Conservation (phyloP, 2,888 invertebrate species). For the Syritta pipiens region DNA sequence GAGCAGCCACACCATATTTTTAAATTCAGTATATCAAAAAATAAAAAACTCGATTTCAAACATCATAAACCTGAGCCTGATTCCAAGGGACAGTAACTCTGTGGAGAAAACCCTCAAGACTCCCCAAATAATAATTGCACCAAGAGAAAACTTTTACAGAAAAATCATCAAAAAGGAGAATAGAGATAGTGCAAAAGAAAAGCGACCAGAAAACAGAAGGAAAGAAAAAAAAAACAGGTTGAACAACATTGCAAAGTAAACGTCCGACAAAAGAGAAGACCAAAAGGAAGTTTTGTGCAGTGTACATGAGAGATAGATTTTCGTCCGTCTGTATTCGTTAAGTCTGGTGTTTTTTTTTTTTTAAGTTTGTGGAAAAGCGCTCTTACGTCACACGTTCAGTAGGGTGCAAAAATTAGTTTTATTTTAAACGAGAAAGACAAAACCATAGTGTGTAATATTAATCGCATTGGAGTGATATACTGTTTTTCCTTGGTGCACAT, state of each 20-base stretch:
- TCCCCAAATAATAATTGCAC: conserved; percentile 30
- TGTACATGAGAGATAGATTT: conserved; percentile 17
- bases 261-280: conserved; percentile 36
- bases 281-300: conserved; percentile 28
- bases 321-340: conserved; percentile 6
- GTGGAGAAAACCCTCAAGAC: conserved; percentile 5
- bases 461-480: too few relatives aligned
- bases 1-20: too few relatives aligned
- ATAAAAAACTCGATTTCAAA: conserved; percentile 7
- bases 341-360: neutral
- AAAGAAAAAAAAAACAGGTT: conserved; percentile 55
- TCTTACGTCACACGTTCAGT: conserved; percentile 39
- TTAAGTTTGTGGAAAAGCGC: conserved; percentile 1
- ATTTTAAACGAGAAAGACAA: too few relatives aligned
- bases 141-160: neutral
- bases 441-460: too few relatives aligned
- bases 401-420: neutral
- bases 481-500: too few relatives aligned
- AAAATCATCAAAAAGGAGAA: conserved; percentile 27
- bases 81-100: too few relatives aligned
- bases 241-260: conserved; percentile 61
- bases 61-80: too few relatives aligned
- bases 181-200: conserved; percentile 25
- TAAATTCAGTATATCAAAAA: too few relatives aligned
- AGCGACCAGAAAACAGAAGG: conserved; percentile 11